These are phyloP conservation scores for Conus ventricosus DNA, from an alignment of 1,140 invertebrate species.

Conservation along the genomic window DNA sequence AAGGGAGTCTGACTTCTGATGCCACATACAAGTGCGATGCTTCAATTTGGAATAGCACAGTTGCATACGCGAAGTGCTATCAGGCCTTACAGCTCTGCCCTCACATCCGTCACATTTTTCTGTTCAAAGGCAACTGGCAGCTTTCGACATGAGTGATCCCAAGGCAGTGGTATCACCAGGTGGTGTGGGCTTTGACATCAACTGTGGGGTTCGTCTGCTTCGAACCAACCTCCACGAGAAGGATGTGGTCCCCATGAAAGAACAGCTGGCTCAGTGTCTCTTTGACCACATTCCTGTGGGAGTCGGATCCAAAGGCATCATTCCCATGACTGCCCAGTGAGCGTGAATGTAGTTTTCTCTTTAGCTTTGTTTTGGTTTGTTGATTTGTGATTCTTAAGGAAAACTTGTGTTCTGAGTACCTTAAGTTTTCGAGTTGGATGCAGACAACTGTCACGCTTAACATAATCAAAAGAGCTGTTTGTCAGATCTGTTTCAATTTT, in stretches of 20 bases:
- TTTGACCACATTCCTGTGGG: conserved; percentile 99
- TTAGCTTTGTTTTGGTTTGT: not conserved
- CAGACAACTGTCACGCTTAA: not conserved
- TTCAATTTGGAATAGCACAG: too few relatives aligned
- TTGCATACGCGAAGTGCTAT: too few relatives aligned
- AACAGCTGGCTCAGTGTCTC: conserved; percentile 96
- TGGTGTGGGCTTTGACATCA: conserved; percentile 99
- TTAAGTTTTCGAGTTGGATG: not conserved
- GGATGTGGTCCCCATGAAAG: conserved; percentile 96
- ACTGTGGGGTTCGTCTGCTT: conserved; percentile 96
- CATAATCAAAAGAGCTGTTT: too few relatives aligned
- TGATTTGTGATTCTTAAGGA: too few relatives aligned
- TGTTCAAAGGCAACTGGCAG: conserved; percentile 93
- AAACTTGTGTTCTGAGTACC: not conserved
- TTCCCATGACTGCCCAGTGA: conserved; percentile 94
- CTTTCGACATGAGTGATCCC: conserved; percentile 97
- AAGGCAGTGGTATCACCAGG: conserved; percentile 97
- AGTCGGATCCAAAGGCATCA: conserved; percentile 98
- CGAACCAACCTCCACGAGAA: conserved; percentile 96
- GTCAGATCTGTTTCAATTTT: too few relatives aligned
- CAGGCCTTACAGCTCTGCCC: too few relatives aligned
- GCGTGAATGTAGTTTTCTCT: conserved; percentile 36
- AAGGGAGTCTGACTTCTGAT: too few relatives aligned
- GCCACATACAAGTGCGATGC: too few relatives aligned
- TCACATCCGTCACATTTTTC: not conserved